Conservation (phyloP, 2,797 vertebrate genomes). For the Lacerta agilis region DNA sequence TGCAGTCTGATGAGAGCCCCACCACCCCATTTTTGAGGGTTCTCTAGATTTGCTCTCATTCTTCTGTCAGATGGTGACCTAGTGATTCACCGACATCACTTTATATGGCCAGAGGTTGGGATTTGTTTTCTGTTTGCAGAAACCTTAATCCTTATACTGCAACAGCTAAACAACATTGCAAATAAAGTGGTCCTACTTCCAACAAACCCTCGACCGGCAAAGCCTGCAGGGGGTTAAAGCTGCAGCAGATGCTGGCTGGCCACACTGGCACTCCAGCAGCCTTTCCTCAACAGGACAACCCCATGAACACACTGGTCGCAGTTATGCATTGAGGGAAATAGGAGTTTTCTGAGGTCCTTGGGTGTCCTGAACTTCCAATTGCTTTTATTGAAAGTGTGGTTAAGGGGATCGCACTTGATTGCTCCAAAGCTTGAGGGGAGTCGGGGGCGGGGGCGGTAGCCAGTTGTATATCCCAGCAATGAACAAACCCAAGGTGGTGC, state of each 20-base stretch:
- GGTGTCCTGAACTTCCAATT: constrained; percentile 60
- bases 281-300: not conserved
- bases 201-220: too few relatives aligned
- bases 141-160: too few relatives aligned
- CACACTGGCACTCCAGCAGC: too few relatives aligned
- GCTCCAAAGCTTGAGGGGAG: not conserved
- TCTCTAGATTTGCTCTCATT: not conserved
- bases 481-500: not conserved
- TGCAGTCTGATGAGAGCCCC: not conserved
- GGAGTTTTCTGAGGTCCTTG: constrained; percentile 23
- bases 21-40: not conserved
- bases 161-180: too few relatives aligned
- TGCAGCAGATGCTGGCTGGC: too few relatives aligned
- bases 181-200: too few relatives aligned
- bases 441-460: not conserved
- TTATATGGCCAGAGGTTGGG: not conserved
- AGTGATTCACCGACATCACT: not conserved
- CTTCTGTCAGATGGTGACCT: not conserved
- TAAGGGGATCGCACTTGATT: constrained; percentile 16
- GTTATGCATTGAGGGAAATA: not conserved
- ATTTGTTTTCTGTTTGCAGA: not conserved
- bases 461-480: constrained; percentile 46
- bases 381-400: constrained; percentile 40
- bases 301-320: not conserved
- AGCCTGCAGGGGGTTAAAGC: too few relatives aligned